Evolutionary conservation across 37 sponge, comb jelly and placozoan genomes (phyloP).

Genomic region (Axinella damicornis): DNA sequence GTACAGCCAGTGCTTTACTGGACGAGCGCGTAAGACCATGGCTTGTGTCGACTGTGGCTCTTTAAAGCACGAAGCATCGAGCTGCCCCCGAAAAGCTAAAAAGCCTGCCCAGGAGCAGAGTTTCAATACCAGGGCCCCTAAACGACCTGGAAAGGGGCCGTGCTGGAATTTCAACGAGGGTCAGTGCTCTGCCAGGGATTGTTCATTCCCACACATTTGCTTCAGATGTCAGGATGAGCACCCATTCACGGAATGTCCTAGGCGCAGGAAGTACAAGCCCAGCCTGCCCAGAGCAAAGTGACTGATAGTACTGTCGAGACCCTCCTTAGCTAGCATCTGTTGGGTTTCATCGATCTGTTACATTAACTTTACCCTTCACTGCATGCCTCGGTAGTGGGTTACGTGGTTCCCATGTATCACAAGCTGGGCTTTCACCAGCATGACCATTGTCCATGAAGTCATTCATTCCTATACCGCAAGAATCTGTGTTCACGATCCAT

Average conservation of each 20-base stretch:
- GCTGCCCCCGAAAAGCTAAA: background rate
- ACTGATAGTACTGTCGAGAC: no score
- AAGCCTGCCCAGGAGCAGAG: background rate
- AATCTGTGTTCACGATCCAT: no score
- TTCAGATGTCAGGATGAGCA: slow-evolving; percentile 14
- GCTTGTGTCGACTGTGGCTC: slow-evolving; percentile 6
- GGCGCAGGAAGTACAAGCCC: no score
- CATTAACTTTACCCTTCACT: no score
- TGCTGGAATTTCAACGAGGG: background rate
- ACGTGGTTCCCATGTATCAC: no score
- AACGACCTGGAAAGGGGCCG: background rate
- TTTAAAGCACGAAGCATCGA: slow-evolving; percentile 1
- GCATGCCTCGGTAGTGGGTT: no score
- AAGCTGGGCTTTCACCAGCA: no score
- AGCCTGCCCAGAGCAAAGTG: no score
- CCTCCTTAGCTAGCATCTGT: no score
- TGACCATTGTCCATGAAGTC: no score
- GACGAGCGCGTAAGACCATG: background rate
- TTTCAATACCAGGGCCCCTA: background rate
- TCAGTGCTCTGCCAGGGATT: background rate
- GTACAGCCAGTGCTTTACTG: slow-evolving; percentile 32
- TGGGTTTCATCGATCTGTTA: no score
- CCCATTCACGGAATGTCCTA: slow-evolving; percentile 1
- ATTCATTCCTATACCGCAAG: no score
- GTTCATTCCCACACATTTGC: slow-evolving; percentile 2